Evolutionary conservation across 2,113 vertebrate species (phyloP).

Genomic region (Phasianus colchicus): DNA sequence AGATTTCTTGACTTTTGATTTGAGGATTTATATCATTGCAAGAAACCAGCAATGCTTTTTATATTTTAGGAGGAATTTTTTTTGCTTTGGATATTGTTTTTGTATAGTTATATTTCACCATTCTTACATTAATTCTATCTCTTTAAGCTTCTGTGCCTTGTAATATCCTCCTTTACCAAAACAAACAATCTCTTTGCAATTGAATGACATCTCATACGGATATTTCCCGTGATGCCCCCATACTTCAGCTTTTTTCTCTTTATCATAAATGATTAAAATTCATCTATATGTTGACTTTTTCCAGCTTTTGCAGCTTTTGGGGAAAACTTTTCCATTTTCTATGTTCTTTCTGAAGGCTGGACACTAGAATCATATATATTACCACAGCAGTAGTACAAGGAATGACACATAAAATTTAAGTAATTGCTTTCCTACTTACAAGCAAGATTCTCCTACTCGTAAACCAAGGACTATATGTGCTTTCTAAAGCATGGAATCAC

Average conservation of each 20-base stretch:
- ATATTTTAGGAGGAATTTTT: neutral
- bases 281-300: neutral
- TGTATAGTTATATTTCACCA: neutral
- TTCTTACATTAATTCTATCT: neutral
- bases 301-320: neutral
- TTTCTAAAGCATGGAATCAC: neutral
- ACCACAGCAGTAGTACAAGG: neutral
- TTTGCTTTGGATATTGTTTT: neutral
- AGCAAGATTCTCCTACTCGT: neutral
- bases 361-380: neutral
- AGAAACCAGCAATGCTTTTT: accelerated
- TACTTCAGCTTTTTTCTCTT: neutral
- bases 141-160: neutral
- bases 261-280: neutral
- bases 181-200: neutral
- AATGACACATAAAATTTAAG: neutral
- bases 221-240: neutral
- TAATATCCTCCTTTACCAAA: neutral
- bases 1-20: neutral
- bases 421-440: neutral
- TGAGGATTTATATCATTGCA: neutral
- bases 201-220: neutral
- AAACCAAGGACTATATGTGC: neutral
- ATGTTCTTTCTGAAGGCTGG: neutral
- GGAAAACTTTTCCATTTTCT: neutral